phyloP scores from a whole-genome alignment of 1,140 invertebrate species.

The Sweltsa coloradensis region DNA sequence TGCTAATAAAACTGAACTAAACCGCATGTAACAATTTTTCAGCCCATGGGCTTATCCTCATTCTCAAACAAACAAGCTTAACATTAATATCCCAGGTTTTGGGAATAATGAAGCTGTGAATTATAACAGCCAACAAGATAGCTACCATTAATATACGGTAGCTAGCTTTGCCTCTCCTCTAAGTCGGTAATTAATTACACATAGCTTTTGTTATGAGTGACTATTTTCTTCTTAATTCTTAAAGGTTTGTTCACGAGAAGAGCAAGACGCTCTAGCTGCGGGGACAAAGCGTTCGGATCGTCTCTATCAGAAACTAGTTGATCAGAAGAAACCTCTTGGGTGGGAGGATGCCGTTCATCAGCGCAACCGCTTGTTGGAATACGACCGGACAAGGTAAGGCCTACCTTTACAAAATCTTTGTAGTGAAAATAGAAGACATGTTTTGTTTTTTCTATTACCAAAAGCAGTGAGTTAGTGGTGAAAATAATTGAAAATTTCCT shows the following conservation, averaged over 20 bases:
- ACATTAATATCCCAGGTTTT: too few species aligned
- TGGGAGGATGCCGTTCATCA: conserved; percentile 62
- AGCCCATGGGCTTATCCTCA: too few species aligned
- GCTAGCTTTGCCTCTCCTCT: too few species aligned
- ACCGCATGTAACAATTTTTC: too few species aligned
- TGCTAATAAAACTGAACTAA: too few species aligned
- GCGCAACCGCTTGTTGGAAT: conserved; percentile 74
- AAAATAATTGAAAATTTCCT: too few species aligned
- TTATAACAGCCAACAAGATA: too few species aligned
- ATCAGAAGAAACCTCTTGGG: conserved; percentile 37
- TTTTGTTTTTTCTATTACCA: background rate
- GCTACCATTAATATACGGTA: too few species aligned
- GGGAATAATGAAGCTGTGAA: too few species aligned
- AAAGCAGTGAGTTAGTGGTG: too few species aligned
- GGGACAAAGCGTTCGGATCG: conserved; percentile 55
- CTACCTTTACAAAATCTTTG: background rate
- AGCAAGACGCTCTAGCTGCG: conserved; percentile 49
- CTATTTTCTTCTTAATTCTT: conserved; percentile 8
- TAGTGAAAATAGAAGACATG: background rate
- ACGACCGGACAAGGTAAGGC: conserved; percentile 63
- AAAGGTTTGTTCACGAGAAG: conserved; percentile 61
- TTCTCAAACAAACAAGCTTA: too few species aligned
- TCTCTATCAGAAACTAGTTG: conserved; percentile 55
- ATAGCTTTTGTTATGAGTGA: background rate
- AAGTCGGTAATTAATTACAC: too few species aligned